These are phyloP conservation scores for Leptobrachium leishanense DNA, from an alignment of 2,113 vertebrate genomes.

Conservation along the genomic window DNA sequence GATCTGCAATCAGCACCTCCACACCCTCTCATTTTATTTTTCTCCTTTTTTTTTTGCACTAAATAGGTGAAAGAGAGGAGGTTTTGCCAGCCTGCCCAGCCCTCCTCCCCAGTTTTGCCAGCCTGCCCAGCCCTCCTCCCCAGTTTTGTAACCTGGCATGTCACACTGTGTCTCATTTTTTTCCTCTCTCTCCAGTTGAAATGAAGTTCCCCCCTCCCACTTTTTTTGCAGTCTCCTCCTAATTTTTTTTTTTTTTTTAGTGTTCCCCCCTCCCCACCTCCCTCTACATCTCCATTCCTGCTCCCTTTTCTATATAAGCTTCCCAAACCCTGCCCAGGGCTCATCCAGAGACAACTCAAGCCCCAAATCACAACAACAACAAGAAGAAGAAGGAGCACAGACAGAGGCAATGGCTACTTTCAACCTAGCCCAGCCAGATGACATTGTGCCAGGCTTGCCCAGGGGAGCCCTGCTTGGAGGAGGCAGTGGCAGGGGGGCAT, in stretches of 20 bases:
- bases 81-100: neutral
- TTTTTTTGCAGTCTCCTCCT: slow-evolving; percentile 8
- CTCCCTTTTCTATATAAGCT: slow-evolving; percentile 46
- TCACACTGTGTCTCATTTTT: slow-evolving; percentile 2
- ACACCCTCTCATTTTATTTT: neutral
- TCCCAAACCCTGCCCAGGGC: slow-evolving; percentile 33
- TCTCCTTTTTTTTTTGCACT: neutral
- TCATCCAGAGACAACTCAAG: slow-evolving; percentile 17
- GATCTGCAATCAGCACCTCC: slow-evolving; percentile 16
- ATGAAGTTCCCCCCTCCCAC: neutral
- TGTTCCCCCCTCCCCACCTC: slow-evolving; percentile 4
- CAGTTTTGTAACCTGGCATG: slow-evolving; percentile 11
- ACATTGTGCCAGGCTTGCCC: slow-evolving; percentile 13
- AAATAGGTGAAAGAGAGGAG: slow-evolving; percentile 31
- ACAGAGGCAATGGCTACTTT: slow-evolving; percentile 22
- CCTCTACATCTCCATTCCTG: slow-evolving; percentile 5
- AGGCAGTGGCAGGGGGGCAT: slow-evolving; percentile 13
- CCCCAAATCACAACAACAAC: neutral
- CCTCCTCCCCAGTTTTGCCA: slow-evolving; percentile 10
- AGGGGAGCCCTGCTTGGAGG: neutral
- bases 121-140: neutral
- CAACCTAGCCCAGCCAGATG: slow-evolving; percentile 26
- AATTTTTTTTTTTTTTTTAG: neutral
- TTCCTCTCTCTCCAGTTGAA: slow-evolving; percentile 13
- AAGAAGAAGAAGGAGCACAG: neutral